A percentile compares a stretch with the other conserved stretches of the same genome.
Evolutionary conservation across 2,113 vertebrate genomes (phyloP).

Genomic region (Petroica traversi): DNA sequence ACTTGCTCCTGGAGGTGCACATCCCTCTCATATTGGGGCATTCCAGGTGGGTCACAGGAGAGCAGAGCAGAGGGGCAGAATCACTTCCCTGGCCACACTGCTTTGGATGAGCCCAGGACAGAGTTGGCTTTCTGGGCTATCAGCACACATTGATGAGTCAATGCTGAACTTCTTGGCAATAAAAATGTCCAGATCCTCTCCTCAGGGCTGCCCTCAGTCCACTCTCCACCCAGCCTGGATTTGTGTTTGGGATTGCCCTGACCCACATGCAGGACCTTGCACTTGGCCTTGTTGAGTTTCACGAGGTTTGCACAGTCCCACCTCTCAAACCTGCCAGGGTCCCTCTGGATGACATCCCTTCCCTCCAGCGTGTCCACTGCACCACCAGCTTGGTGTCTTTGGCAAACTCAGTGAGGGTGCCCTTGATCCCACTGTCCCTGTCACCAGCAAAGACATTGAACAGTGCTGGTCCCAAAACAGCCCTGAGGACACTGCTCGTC

Average conservation of each 20-base stretch:
- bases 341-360: background rate
- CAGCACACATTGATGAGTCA: background rate
- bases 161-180: background rate
- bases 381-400: background rate
- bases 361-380: background rate
- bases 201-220: background rate
- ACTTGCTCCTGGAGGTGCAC: background rate
- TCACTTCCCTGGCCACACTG: fast-evolving
- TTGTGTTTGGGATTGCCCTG: background rate
- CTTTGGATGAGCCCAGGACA: background rate
- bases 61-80: background rate
- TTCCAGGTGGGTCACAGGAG: background rate
- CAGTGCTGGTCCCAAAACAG: fast-evolving
- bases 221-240: background rate
- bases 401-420: background rate
- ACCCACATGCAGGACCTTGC: background rate
- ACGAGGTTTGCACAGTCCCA: fast-evolving
- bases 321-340: background rate
- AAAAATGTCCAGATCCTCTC: too few species aligned
- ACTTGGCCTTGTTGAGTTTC: background rate
- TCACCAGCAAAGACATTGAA: fast-evolving
- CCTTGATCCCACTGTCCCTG: fast-evolving
- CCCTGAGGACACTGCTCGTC: fast-evolving
- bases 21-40: background rate
- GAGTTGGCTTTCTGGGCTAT: background rate